Base-by-base conservation (phyloP, 2,113 vertebrate genomes). In the Cervus canadensis region DNA sequence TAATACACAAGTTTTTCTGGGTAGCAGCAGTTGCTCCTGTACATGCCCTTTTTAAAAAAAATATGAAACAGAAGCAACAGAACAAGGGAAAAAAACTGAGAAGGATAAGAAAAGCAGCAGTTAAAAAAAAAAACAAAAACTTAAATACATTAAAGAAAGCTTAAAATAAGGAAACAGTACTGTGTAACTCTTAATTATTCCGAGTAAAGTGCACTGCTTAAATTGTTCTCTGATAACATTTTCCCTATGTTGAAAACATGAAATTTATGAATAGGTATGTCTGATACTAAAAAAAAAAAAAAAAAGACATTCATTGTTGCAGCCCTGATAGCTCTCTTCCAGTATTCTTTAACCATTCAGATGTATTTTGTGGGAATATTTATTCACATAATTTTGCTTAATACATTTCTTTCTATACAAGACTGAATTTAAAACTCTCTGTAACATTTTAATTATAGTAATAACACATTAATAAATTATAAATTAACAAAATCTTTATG, bases 401-500 rank as follows among this genome's bases (percentile, higher is more conserved):
- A 79, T 88, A 97, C 97, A 98, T 86, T 97, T 97, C 60, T 82
- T 91, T 96, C 96, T 95, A 98, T 87, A 98, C 25, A 98, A 94
- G 91, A 91, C 93, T 85, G 52, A 90, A 98, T 98, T 98, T 84
- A 33, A 88, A 96, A 98, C 94, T 96, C 82, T 98, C 95, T 94
- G 81, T 90, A 97, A 97, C 95, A 98, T 97, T 95, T 97, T 76
- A 87, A 97, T 97, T 97, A 98, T 92, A 98, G 95, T 96, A 98
- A 98, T 94, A 97, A 97, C 95, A 97, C 71, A 98, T 97, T 92
- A 98, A 98, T 98, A 99, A 99, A 98, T 98, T 98, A 98, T 98
- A 99, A 99, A 98, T 98, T 98, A 98, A 99, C 98, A 96, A 98
- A 98, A 98, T 95, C 95, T 93, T 98, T 96, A 91, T 98, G 96